phyloP scores from a whole-genome alignment of 2,113 vertebrate species.

The Lampris incognitus region DNA sequence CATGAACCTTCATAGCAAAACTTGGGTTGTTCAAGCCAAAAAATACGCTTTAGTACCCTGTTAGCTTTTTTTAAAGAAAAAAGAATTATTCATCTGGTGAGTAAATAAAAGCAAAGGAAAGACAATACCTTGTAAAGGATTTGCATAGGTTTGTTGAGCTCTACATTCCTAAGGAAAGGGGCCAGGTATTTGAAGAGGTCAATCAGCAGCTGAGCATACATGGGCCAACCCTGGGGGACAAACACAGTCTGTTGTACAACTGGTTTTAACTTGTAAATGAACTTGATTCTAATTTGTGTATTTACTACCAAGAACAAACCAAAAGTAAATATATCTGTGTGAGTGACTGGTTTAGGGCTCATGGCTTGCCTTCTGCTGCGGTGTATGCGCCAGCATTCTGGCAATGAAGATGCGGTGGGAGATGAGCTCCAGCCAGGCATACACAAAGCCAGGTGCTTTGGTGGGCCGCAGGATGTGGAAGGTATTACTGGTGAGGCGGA shows the following conservation, averaged over 20 bases:
- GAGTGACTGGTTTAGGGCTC: not conserved
- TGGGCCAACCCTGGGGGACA: slow-evolving; percentile 93
- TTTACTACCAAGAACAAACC: not conserved
- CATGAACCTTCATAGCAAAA: no score
- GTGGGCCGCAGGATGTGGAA: slow-evolving; percentile 99
- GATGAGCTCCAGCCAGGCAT: slow-evolving; percentile 99
- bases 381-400: slow-evolving; percentile 98
- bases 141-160: slow-evolving; percentile 99
- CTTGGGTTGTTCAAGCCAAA: no score
- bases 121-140: slow-evolving; percentile 96
- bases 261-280: not conserved
- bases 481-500: slow-evolving; percentile 89
- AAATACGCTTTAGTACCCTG: no score
- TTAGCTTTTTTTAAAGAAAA: not conserved
- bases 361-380: slow-evolving; percentile 94
- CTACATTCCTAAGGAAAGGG: slow-evolving; percentile 98
- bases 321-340: not conserved
- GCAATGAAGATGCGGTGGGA: slow-evolving; percentile 99
- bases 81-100: not conserved
- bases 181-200: slow-evolving; percentile 99
- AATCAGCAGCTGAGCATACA: slow-evolving; percentile 98
- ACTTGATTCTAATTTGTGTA: no score
- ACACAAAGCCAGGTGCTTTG: slow-evolving; percentile 98
- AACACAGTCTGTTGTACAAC: not conserved
- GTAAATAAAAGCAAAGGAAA: not conserved